Evolutionary conservation across 2,797 vertebrate species (phyloP).

Genomic region (Serranus cabrilla): DNA sequence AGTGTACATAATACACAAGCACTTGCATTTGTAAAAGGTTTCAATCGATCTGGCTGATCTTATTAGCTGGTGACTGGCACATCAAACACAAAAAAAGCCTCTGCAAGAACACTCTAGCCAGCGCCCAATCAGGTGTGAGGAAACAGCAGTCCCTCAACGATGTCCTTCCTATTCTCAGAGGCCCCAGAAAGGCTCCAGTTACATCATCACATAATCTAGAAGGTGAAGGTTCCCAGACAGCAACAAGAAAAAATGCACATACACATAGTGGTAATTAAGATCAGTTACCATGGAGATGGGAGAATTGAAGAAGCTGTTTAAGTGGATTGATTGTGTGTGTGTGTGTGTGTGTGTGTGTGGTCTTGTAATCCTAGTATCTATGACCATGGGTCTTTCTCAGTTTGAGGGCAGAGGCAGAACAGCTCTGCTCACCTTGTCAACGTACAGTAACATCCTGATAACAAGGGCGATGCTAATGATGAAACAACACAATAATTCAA

Average conservation of each 20-base stretch:
- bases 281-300: constrained; percentile 80
- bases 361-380: constrained; percentile 43
- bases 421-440: constrained; percentile 32
- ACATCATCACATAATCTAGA: constrained; percentile 76
- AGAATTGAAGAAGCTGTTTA: constrained; percentile 69
- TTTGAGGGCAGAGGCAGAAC: constrained; percentile 39
- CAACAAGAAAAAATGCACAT: constrained; percentile 39
- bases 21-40: constrained; percentile 77
- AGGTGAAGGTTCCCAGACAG: constrained; percentile 77
- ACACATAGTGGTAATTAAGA: constrained; percentile 72
- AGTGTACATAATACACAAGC: constrained; percentile 68
- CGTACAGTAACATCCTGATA: constrained; percentile 25
- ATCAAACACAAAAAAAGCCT: constrained; percentile 70
- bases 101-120: constrained; percentile 54
- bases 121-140: constrained; percentile 74
- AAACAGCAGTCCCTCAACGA: constrained; percentile 58
- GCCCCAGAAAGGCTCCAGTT: constrained; percentile 73
- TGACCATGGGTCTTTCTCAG: constrained; percentile 34
- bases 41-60: constrained; percentile 78
- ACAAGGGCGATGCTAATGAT: constrained; percentile 18
- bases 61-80: constrained; percentile 75
- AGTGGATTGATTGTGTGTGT: constrained; percentile 63
- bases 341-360: constrained; percentile 6
- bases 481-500: constrained; percentile 14
- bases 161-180: constrained; percentile 62